Evolutionary conservation across 37 sponge, comb jelly and placozoan species (phyloP).

Genomic region (Dysidea cf. avara): DNA sequence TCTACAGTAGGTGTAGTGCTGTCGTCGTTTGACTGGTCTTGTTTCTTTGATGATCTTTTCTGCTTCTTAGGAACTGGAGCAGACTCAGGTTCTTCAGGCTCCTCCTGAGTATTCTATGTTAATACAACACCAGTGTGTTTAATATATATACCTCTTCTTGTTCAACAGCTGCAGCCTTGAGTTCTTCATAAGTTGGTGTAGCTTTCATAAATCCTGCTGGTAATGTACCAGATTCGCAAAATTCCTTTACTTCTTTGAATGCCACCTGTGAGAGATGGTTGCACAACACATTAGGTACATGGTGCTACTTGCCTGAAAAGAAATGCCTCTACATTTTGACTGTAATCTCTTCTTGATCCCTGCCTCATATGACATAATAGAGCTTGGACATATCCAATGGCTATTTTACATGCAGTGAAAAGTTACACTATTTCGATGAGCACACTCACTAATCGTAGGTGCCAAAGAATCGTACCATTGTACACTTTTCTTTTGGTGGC

Average conservation of each 20-base stretch:
- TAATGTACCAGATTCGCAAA: slow-evolving; percentile 13
- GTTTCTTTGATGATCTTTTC: no score
- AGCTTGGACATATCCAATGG: slow-evolving; percentile 53
- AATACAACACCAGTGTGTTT: no score
- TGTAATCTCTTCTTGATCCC: slow-evolving; percentile 67
- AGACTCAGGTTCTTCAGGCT: no score
- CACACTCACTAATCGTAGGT: slow-evolving; percentile 64
- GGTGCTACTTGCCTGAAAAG: slow-evolving; percentile 38
- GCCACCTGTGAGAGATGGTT: slow-evolving; percentile 32
- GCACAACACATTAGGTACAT: neutral
- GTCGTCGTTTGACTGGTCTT: no score
- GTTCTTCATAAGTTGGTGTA: neutral
- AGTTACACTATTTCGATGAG: neutral
- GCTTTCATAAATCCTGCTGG: slow-evolving; percentile 39
- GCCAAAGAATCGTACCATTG: slow-evolving; percentile 67
- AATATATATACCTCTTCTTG: no score
- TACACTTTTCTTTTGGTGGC: slow-evolving; percentile 45
- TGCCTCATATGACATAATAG: slow-evolving; percentile 35
- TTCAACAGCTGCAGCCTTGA: no score
- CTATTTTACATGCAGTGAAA: slow-evolving; percentile 9
- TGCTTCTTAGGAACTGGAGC: no score
- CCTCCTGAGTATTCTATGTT: no score
- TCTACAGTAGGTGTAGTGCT: no score
- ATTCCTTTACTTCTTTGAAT: slow-evolving; percentile 39
- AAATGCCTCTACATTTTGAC: slow-evolving; percentile 50